Conservation (phyloP, 1,140 invertebrate genomes). For the Phymorhynchus buccinoides region DNA sequence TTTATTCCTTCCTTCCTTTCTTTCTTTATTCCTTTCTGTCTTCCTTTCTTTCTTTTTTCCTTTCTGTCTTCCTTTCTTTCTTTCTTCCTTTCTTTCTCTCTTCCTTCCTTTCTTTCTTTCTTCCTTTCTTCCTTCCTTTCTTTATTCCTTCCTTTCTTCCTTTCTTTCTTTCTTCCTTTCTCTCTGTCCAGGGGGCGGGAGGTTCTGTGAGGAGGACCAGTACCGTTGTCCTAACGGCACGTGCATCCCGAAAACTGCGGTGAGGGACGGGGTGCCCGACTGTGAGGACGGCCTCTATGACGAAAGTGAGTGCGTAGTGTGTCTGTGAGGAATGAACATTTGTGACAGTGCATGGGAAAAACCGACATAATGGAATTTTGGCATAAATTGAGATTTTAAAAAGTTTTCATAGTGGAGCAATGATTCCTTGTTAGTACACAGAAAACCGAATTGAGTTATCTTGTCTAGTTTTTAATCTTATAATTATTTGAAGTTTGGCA, state of each 20-base stretch:
- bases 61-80: not conserved
- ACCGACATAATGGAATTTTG: no score
- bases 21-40: not conserved
- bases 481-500: no score
- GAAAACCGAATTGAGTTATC: no score
- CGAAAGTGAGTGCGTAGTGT: slow-evolving; percentile 42
- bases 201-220: slow-evolving; percentile 39
- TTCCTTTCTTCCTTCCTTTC: no score
- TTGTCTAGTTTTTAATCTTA: no score
- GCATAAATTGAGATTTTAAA: no score
- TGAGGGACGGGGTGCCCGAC: slow-evolving; percentile 38
- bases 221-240: slow-evolving; percentile 47
- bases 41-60: not conserved
- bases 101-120: no score
- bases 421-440: no score
- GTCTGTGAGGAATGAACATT: not conserved
- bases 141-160: not conserved
- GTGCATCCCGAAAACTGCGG: slow-evolving; percentile 32
- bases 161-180: not conserved
- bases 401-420: no score
- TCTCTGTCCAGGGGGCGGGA: slow-evolving; percentile 17
- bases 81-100: not conserved
- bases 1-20: not conserved
- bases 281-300: slow-evolving; percentile 40
- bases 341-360: no score